phyloP scores from a whole-genome alignment of 2,888 invertebrate species.

The Drosophila kambysellisi region DNA sequence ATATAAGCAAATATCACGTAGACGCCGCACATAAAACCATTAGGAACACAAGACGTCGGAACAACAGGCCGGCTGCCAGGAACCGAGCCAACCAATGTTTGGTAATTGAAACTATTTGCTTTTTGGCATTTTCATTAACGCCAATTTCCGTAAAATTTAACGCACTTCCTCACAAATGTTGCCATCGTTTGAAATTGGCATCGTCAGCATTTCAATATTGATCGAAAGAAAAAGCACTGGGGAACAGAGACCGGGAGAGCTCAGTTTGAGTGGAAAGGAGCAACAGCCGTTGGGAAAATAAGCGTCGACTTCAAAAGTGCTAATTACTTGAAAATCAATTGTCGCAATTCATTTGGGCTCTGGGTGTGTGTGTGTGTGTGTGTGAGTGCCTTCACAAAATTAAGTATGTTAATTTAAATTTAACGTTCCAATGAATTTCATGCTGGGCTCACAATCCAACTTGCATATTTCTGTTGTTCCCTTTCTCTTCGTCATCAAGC shows the following conservation, averaged over 20 bases:
- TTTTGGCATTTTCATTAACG: conserved; percentile 73
- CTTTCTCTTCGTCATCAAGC: not conserved
- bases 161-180: conserved; percentile 74
- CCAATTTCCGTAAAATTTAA: conserved; percentile 73
- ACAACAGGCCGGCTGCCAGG: not conserved
- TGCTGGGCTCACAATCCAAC: conserved; percentile 31
- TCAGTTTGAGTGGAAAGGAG: not conserved
- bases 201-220: conserved; percentile 17
- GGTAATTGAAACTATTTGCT: conserved; percentile 78
- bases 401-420: conserved; percentile 81
- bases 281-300: conserved; percentile 40
- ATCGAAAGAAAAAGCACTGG: not conserved
- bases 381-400: conserved; percentile 52
- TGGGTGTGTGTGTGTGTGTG: conserved; percentile 1
- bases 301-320: conserved; percentile 51
- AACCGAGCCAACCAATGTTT: conserved; percentile 7
- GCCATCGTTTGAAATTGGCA: conserved; percentile 49
- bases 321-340: conserved; percentile 79
- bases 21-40: conserved; percentile 49
- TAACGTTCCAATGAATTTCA: conserved; percentile 73
- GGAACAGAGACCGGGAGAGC: not conserved
- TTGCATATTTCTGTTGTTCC: conserved; percentile 25
- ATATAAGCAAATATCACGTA: conserved; percentile 63
- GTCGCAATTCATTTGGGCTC: conserved; percentile 70
- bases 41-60: conserved; percentile 34